Conservation (phyloP, 2,888 invertebrate species). For the Papilio protenor region DNA sequence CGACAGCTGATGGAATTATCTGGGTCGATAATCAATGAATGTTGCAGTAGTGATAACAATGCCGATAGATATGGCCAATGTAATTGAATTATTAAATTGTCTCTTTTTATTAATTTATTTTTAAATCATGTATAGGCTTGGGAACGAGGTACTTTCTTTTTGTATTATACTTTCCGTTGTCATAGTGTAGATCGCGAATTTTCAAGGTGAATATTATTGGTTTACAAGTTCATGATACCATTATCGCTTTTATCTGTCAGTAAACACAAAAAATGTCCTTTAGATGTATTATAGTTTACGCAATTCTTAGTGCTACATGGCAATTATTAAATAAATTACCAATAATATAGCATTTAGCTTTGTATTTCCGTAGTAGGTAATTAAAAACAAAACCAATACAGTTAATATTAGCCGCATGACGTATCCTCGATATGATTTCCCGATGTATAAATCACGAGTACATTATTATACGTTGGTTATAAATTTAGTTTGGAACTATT, state of each 20-base stretch:
- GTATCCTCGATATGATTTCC: constrained; percentile 37
- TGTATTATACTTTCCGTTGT: neutral
- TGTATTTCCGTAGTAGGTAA: constrained; percentile 24
- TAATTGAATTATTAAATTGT: constrained; percentile 47
- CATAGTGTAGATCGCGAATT: neutral
- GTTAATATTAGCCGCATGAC: constrained; percentile 37
- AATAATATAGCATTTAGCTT: neutral
- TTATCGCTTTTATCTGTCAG: neutral
- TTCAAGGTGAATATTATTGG: neutral
- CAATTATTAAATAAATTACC: neutral
- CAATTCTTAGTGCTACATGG: neutral
- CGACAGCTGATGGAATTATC: constrained; percentile 66
- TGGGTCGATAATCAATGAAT: constrained; percentile 66
- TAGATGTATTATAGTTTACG: neutral
- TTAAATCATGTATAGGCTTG: neutral
- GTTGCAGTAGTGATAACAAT: constrained; percentile 60
- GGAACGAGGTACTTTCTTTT: neutral
- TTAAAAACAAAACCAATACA: constrained; percentile 46
- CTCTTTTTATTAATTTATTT: constrained; percentile 1
- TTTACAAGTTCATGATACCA: neutral
- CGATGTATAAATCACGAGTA: constrained; percentile 26
- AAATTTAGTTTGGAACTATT: constrained; percentile 71
- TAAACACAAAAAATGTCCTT: too few species aligned
- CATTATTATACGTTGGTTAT: constrained; percentile 46
- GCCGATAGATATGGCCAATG: constrained; percentile 49